These are phyloP conservation scores for Nephila pilipes DNA, from an alignment of 1,140 invertebrate species.

Conservation along the genomic window DNA sequence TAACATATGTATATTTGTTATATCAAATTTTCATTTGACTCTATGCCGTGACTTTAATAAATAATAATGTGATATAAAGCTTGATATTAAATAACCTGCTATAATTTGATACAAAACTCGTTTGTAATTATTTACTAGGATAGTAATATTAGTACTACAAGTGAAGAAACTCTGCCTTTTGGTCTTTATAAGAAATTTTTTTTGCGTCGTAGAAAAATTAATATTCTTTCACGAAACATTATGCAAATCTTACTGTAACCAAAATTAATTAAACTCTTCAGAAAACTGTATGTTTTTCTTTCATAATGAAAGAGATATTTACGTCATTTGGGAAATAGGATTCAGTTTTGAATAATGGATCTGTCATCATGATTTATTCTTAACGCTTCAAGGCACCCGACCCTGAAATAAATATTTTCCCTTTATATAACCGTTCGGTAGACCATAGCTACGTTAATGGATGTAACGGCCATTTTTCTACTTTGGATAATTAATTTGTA, in stretches of 20 bases:
- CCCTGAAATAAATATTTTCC: slow-evolving; percentile 21
- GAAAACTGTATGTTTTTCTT: not conserved
- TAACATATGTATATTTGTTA: no score
- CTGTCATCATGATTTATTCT: slow-evolving; percentile 2
- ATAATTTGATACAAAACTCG: no score
- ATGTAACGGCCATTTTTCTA: slow-evolving; percentile 2
- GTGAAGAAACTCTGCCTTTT: no score
- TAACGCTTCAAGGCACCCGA: not conserved
- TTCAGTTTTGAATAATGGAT: slow-evolving; percentile 30
- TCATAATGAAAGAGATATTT: slow-evolving; percentile 14
- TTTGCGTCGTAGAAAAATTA: no score
- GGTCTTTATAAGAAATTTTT: no score
- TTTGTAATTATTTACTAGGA: no score
- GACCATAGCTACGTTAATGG: slow-evolving; percentile 22
- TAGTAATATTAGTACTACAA: no score
- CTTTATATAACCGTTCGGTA: not conserved
- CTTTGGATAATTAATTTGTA: slow-evolving; percentile 6
- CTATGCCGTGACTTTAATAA: no score
- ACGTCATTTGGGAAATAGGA: slow-evolving; percentile 2
- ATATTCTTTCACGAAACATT: not conserved
- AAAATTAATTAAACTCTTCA: slow-evolving; percentile 4
- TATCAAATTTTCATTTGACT: no score
- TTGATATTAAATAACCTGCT: no score
- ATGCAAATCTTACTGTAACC: not conserved
- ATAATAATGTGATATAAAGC: no score